A percentile compares a stretch with the other conserved stretches of the same genome.
These are phyloP conservation scores for Sylvia atricapilla DNA, from an alignment of 2,113 vertebrate genomes.

Conservation along the genomic window DNA sequence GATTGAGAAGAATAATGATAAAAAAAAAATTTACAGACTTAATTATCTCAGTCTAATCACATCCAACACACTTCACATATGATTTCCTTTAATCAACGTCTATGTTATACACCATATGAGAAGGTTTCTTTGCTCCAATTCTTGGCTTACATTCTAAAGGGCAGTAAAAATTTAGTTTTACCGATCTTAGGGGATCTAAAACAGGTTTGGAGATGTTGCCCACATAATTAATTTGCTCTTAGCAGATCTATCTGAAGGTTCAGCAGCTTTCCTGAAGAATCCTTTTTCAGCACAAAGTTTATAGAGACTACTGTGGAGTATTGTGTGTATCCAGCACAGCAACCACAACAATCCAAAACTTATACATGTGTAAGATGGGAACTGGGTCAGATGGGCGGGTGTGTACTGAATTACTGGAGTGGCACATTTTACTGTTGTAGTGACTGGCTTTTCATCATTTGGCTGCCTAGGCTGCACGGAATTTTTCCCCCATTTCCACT, in stretches of 20 bases:
- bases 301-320: no score
- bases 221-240: background rate
- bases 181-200: background rate
- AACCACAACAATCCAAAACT: background rate
- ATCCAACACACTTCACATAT: background rate
- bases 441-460: background rate
- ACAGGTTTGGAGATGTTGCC: background rate
- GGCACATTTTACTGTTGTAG: background rate
- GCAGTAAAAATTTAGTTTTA: background rate
- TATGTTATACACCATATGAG: background rate
- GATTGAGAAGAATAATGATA: background rate
- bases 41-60: background rate
- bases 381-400: background rate
- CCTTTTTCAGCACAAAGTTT: background rate
- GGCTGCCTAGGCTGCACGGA: background rate
- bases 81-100: background rate
- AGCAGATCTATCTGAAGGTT: background rate
- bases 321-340: background rate
- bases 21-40: background rate
- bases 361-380: accelerated
- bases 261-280: background rate
- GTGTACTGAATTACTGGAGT: background rate
- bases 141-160: background rate
- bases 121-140: background rate
- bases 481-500: background rate